These are phyloP conservation scores for Druon quercuslanigerum DNA, from an alignment of 1,140 invertebrate species.

Conservation along the genomic window DNA sequence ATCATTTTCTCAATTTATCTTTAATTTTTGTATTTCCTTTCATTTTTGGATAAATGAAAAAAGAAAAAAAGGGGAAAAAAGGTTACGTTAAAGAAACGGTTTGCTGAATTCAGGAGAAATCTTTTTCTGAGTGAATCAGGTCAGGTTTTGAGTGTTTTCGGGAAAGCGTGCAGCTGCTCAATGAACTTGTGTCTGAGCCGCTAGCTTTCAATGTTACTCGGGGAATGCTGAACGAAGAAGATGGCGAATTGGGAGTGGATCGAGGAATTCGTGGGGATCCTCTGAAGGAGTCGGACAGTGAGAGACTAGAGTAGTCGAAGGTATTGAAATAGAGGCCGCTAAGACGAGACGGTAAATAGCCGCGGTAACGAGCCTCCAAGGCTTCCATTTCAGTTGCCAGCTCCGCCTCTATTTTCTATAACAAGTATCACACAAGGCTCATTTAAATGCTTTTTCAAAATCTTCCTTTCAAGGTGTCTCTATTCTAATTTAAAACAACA, in stretches of 20 bases:
- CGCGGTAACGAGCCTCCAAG: conserved; percentile 70
- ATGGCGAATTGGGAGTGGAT: conserved; percentile 62
- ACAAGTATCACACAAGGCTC: conserved; percentile 63
- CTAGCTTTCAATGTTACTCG: conserved; percentile 64
- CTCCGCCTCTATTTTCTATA: conserved; percentile 72
- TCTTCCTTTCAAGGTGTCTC: neutral
- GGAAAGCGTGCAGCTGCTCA: conserved; percentile 63
- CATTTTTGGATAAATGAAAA: no score
- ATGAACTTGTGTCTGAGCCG: conserved; percentile 63
- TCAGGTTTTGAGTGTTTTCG: conserved; percentile 61
- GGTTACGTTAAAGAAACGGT: no score
- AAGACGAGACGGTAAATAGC: conserved; percentile 67
- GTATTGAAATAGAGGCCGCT: conserved; percentile 65
- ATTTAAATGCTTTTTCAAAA: conserved; percentile 45
- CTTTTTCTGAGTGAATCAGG: conserved; percentile 17
- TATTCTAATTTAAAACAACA: no score
- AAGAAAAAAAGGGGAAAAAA: no score
- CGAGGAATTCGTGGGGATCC: conserved; percentile 56
- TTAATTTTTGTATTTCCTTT: no score
- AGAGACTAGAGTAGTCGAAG: conserved; percentile 61
- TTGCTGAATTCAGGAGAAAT: no score
- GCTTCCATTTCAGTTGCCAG: conserved; percentile 70
- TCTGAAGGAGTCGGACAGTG: conserved; percentile 59
- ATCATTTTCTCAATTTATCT: no score
- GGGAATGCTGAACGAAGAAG: conserved; percentile 68